Base-by-base conservation (phyloP, 2,113 vertebrate genomes). In the Nothoprocta perdicaria region DNA sequence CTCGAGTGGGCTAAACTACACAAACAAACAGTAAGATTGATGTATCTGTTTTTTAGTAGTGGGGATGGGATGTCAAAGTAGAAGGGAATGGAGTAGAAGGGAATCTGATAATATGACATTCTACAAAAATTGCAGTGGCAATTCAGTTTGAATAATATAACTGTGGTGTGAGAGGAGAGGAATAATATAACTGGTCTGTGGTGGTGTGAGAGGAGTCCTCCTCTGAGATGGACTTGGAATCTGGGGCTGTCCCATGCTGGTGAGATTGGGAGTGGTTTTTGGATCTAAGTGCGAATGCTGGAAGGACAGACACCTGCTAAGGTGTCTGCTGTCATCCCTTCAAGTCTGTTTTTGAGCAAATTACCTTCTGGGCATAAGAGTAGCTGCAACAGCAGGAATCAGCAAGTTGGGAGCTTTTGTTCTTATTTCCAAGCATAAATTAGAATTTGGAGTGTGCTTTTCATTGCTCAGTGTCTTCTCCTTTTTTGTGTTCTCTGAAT, bases 1-100 rank as follows among this genome's bases (percentile, higher is more conserved):
- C 71, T 94, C 15, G 97, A 98, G 33, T 99, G 98, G 98, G 98
- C 99, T 95, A 86, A 96, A 50, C 94, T 88, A 26, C 93, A 97
- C 17, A 97, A 97, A 10, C 95, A 73, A 84, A 97, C 97, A 97
- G 99, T 99, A 92, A 91, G 96, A 93, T 23, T 81, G 55, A 60
- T 81, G 74, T 78, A 61, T n/a, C 67, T 93, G 31, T 92, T 77
- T 90, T 85, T 95, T 60, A 88, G 66, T 90, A 43, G 46, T 80
- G 84, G 79, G 88, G 22, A 18, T 79, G 92, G 84, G 61, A n/a
- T 74, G 55, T 67, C 58, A 76, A 62, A 58, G 61, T 89, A 84
- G 27, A 29, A 29, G 80, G 81, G 71, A 92, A 27, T 55, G 46
- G 50, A 68, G 22, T 8, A 26, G 46, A 94, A 55, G 40, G 41